Conservation (phyloP, 2,888 invertebrate species). For the Augochlorella aurata region DNA sequence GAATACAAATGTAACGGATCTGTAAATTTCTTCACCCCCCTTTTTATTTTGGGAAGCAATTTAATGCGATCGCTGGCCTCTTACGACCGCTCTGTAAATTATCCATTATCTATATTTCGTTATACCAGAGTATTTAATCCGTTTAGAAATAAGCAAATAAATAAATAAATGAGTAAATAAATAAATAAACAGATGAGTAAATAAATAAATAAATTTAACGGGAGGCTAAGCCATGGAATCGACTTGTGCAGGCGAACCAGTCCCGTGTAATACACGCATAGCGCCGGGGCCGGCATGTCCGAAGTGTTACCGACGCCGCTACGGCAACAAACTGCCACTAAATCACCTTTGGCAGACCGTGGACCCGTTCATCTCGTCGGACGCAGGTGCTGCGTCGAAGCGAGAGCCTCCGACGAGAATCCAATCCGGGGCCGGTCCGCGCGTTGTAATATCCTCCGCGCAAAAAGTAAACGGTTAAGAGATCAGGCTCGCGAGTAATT, state of each 20-base stretch:
- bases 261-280: constrained; percentile 43
- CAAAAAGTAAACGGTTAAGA: constrained; percentile 33
- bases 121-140: too few species aligned
- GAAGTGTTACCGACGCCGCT: constrained; percentile 58
- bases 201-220: constrained; percentile 37
- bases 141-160: too few species aligned
- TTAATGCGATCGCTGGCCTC: too few species aligned
- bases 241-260: constrained; percentile 21
- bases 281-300: constrained; percentile 23
- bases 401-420: constrained; percentile 37
- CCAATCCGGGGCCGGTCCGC: constrained; percentile 32
- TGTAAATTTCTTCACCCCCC: too few species aligned
- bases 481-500: constrained; percentile 33
- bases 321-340: constrained; percentile 75
- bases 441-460: constrained; percentile 32
- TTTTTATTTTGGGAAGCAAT: too few species aligned
- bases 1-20: too few species aligned
- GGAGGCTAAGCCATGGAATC: background rate
- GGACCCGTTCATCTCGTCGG: constrained; percentile 66
- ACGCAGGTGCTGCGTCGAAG: constrained; percentile 54
- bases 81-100: background rate
- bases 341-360: constrained; percentile 75
- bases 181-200: too few species aligned
- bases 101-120: background rate
- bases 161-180: too few species aligned